Base-by-base conservation (phyloP, 2,113 vertebrate genomes). In the Dipodomys merriami region DNA sequence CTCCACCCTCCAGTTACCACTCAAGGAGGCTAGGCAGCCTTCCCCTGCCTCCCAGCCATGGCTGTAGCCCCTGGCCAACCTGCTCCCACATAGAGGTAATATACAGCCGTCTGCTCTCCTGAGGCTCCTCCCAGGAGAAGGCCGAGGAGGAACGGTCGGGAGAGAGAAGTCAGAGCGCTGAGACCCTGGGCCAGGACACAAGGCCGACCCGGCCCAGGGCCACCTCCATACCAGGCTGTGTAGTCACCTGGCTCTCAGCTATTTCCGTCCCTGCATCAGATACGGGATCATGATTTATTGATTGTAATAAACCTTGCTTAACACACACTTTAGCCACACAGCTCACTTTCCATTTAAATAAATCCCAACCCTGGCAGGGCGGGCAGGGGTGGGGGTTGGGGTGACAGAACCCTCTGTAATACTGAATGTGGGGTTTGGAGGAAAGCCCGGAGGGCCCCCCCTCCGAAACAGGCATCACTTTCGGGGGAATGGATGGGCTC, bases 291-390 rank as follows among this genome's bases (percentile, higher is more conserved):
- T 87, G 93, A 96, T 96, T 95, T 96, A 96, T 95, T 79, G 95
- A 95, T 91, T n/a, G 72, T 49, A 90, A 92, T 93, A 96, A 95
- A 93, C 81, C 76, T 91, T 80, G 84, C 87, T 94, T 93, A 92
- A 92, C 92, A 19, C 0, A 0, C 30, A 8, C 84, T 83, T 95
- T 84, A 88, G 93, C 90, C 83, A 80, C 62, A 10, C 1, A 2
- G 83, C 90, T 92, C 73, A 62, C 68, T 88, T 57, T 19, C 83
- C 46, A 49, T 73, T 94, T 93, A 94, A 94, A 81, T 67, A 94
- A 95, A 94, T 83, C 86, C 68, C 23, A 53, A 71, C 33, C 87
- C 29, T 1, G 6, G 27, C 39, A 39, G 39, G 39, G 39, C 39
- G 87, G 13, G 13, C 12, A 18, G 53, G 53, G 53, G 12, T 9